Conservation (phyloP, 2,797 vertebrate genomes). For the Sebastes flavidus region DNA sequence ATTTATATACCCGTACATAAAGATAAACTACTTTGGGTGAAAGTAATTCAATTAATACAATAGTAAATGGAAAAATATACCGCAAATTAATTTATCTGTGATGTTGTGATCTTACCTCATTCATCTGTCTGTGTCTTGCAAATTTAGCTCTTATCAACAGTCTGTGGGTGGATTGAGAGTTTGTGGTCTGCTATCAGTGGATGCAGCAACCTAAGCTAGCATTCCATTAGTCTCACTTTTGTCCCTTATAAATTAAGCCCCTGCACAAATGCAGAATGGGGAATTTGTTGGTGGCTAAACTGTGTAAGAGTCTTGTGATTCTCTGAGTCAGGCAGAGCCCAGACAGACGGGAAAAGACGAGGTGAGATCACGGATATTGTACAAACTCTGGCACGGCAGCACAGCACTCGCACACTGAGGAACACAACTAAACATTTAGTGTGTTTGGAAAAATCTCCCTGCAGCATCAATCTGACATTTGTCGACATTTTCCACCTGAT, state of each 20-base stretch:
- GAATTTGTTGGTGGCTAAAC: slow-evolving; percentile 40
- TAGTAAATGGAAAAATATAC: background rate
- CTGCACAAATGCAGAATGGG: background rate
- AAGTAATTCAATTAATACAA: background rate
- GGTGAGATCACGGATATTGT: slow-evolving; percentile 10
- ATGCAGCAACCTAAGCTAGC: background rate
- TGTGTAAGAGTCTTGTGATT: slow-evolving; percentile 53
- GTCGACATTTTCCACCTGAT: slow-evolving; percentile 43
- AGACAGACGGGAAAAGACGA: slow-evolving; percentile 34
- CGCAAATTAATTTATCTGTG: background rate
- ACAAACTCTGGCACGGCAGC: background rate
- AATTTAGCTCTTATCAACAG: background rate
- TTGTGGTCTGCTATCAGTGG: background rate
- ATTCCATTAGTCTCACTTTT: slow-evolving; percentile 1
- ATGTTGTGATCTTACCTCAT: slow-evolving; percentile 19
- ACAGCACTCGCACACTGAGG: background rate
- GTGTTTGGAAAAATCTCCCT: slow-evolving; percentile 24
- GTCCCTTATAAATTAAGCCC: slow-evolving; percentile 7
- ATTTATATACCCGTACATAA: background rate
- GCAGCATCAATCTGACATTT: slow-evolving; percentile 40
- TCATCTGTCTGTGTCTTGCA: background rate
- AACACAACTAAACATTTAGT: slow-evolving; percentile 3
- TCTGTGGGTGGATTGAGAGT: background rate
- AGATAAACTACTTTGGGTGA: background rate
- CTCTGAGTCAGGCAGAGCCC: slow-evolving; percentile 39